Conservation (phyloP, 53 echinoderm and acorn worm species). For the Hippasteria phrygiana region DNA sequence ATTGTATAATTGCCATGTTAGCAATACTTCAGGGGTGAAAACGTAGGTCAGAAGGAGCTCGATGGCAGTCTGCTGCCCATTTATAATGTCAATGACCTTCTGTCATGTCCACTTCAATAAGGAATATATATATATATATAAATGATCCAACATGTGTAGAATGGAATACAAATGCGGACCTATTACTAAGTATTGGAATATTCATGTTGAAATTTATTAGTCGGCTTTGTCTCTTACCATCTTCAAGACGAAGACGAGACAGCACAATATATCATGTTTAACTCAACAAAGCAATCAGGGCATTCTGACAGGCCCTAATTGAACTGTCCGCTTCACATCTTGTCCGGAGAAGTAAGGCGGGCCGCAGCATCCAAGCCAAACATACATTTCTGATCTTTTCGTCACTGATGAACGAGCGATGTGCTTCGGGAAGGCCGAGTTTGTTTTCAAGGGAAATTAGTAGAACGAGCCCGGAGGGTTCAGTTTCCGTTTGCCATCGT, state of each 20-base stretch:
- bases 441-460: not conserved
- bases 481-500: not conserved
- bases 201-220: not conserved
- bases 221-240: not conserved
- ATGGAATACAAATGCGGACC: not conserved
- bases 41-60: not conserved
- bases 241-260: not conserved
- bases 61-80: not conserved
- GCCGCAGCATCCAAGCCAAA: not conserved
- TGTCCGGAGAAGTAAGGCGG: not conserved
- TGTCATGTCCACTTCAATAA: not conserved
- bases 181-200: not conserved
- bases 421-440: not conserved
- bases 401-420: not conserved
- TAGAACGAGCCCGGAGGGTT: not conserved
- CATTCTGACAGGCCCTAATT: not conserved
- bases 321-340: not conserved
- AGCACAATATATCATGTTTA: not conserved
- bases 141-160: no score
- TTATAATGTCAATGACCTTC: not conserved
- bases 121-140: not conserved
- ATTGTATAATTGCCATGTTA: constrained; percentile 14
- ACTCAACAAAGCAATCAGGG: not conserved
- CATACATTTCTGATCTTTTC: not conserved
- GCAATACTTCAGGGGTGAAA: constrained; percentile 1